Percentiles rank a stretch among this genome's conserved stretches.
Evolutionary conservation across 1,140 invertebrate species (phyloP).

Genomic region (Sitobion miscanthi): DNA sequence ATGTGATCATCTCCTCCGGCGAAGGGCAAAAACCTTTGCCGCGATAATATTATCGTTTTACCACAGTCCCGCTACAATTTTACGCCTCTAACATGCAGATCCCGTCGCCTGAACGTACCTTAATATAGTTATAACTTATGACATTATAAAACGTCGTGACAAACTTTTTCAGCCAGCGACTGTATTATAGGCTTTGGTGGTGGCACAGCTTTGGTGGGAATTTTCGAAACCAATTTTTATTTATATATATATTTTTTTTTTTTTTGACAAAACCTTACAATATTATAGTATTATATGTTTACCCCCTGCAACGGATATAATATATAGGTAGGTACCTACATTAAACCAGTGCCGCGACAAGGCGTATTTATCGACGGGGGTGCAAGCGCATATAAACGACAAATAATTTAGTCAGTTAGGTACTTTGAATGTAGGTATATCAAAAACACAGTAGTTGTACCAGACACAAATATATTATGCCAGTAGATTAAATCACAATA

Average conservation of each 20-base stretch:
- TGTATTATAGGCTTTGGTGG: neutral
- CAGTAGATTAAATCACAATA: neutral
- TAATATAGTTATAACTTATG: neutral
- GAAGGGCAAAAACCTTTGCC: neutral
- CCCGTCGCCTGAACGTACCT: neutral
- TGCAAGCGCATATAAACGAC: neutral
- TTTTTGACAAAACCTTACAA: neutral
- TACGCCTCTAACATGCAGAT: neutral
- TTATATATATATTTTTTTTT: neutral
- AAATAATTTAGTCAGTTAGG: neutral
- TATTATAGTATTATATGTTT: too few species aligned
- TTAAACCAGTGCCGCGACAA: neutral
- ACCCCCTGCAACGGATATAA: neutral
- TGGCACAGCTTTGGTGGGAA: too few species aligned
- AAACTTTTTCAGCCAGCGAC: neutral
- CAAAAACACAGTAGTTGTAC: neutral
- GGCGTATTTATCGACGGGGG: too few species aligned
- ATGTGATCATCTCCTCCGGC: neutral
- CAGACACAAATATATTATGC: neutral
- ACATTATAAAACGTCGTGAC: neutral
- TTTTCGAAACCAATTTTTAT: too few species aligned
- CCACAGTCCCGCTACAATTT: neutral
- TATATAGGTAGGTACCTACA: neutral
- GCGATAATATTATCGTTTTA: neutral
- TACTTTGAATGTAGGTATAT: neutral